phyloP scores from a whole-genome alignment of 1,140 invertebrate species.

The Drosophila punjabiensis region DNA sequence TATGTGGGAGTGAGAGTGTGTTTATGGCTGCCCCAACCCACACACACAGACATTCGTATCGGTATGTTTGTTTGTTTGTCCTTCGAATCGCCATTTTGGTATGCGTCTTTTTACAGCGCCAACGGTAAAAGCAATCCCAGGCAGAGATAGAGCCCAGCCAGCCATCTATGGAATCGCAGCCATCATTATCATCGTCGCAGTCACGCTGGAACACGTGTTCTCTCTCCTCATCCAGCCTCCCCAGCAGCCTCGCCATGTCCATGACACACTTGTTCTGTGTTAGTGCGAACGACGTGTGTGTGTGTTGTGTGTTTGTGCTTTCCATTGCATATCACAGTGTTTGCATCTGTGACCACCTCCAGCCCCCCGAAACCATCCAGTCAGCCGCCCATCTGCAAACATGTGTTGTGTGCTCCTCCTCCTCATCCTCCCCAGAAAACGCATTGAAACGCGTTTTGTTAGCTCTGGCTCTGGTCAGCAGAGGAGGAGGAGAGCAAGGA shows the following conservation, averaged over 20 bases:
- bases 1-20: neutral
- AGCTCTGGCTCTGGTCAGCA: slow-evolving; percentile 59
- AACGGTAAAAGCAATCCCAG: slow-evolving; percentile 63
- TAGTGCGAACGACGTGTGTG: slow-evolving; percentile 34
- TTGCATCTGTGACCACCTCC: slow-evolving; percentile 64
- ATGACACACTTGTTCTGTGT: slow-evolving; percentile 70
- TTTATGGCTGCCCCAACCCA: neutral
- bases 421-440: slow-evolving; percentile 27
- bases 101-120: slow-evolving; percentile 63
- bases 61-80: slow-evolving; percentile 72
- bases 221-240: slow-evolving; percentile 19
- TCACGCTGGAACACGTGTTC: slow-evolving; percentile 65
- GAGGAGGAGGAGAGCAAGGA: neutral
- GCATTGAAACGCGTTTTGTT: slow-evolving; percentile 76
- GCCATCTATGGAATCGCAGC: slow-evolving; percentile 41
- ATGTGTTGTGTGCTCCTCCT: slow-evolving; percentile 21
- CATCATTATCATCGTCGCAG: slow-evolving; percentile 39
- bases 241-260: slow-evolving; percentile 60
- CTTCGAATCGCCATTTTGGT: slow-evolving; percentile 78
- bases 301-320: slow-evolving; percentile 52
- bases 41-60: slow-evolving; percentile 7
- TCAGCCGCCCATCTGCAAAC: slow-evolving; percentile 33
- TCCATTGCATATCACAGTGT: slow-evolving; percentile 78
- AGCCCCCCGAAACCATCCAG: neutral
- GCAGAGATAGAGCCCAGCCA: slow-evolving; percentile 26